phyloP scores from a whole-genome alignment of 1,140 invertebrate species.

The Camponotus pennsylvanicus region DNA sequence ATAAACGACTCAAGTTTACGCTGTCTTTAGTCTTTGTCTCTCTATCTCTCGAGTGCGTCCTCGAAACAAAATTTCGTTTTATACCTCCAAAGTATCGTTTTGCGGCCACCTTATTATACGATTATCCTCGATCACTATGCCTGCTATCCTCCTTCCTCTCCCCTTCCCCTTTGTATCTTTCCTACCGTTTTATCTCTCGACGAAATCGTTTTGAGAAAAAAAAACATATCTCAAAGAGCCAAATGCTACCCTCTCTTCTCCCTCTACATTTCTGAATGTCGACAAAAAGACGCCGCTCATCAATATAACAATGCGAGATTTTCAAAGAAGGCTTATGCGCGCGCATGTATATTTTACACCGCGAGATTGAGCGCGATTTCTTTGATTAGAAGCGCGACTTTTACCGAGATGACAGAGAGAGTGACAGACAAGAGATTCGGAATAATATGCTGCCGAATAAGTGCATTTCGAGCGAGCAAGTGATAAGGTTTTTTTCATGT shows the following conservation, averaged over 20 bases:
- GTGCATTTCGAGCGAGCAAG: background rate
- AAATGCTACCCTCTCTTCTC: background rate
- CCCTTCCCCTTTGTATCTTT: background rate
- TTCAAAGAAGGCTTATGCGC: constrained; percentile 19
- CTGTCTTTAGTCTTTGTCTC: constrained; percentile 9
- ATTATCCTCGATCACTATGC: constrained; percentile 23
- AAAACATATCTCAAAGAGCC: constrained; percentile 13
- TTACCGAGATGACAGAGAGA: background rate
- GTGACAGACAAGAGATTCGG: background rate
- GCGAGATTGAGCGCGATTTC: background rate
- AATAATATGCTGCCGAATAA: background rate
- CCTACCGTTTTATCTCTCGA: constrained; percentile 37
- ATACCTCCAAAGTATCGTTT: constrained; percentile 42
- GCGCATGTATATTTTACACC: background rate
- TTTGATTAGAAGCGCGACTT: constrained; percentile 13
- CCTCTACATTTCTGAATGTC: background rate
- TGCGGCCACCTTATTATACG: constrained; percentile 1
- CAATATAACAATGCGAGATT: background rate
- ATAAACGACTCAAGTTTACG: constrained; percentile 47
- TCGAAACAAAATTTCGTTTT: constrained; percentile 44
- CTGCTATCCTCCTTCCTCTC: too few species aligned
- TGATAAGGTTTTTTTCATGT: too few species aligned
- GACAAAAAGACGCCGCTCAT: constrained; percentile 12
- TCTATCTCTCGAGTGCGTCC: constrained; percentile 22
- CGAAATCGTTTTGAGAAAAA: constrained; percentile 28